phyloP scores from a whole-genome alignment of 2,113 vertebrate species.

The Trichomycterus rosablanca region DNA sequence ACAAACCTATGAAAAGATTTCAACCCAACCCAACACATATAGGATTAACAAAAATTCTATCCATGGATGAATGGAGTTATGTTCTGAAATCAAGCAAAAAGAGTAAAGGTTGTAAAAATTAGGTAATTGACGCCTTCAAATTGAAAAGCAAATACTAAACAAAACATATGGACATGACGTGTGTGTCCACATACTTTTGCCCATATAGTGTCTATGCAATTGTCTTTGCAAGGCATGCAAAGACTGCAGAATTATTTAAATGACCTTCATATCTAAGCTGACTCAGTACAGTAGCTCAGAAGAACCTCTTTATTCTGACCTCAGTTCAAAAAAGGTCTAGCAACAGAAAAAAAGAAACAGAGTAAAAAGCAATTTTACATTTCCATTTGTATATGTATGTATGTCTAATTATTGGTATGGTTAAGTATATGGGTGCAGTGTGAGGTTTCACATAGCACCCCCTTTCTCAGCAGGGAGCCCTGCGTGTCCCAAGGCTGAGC shows the following conservation, averaged over 20 bases:
- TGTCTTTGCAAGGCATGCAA: neutral
- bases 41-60: no score
- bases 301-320: conserved; percentile 35
- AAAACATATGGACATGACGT: no score
- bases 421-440: conserved; percentile 27
- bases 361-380: conserved; percentile 50
- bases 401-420: no score
- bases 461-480: conserved; percentile 45
- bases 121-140: no score
- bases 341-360: conserved; percentile 27
- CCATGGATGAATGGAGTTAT: no score
- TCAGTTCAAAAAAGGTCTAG: conserved; percentile 44
- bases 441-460: conserved; percentile 32
- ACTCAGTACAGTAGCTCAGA: conserved; percentile 10
- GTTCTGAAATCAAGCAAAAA: no score
- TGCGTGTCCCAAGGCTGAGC: conserved; percentile 35
- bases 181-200: no score
- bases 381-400: conserved; percentile 46
- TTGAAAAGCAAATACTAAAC: no score
- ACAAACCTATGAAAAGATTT: no score
- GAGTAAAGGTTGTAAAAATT: no score
- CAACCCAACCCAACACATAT: no score
- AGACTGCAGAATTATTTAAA: conserved; percentile 11
- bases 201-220: no score
- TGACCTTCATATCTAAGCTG: conserved; percentile 13